Base-by-base conservation (phyloP, 2,797 vertebrate species). In the Brotula barbata region DNA sequence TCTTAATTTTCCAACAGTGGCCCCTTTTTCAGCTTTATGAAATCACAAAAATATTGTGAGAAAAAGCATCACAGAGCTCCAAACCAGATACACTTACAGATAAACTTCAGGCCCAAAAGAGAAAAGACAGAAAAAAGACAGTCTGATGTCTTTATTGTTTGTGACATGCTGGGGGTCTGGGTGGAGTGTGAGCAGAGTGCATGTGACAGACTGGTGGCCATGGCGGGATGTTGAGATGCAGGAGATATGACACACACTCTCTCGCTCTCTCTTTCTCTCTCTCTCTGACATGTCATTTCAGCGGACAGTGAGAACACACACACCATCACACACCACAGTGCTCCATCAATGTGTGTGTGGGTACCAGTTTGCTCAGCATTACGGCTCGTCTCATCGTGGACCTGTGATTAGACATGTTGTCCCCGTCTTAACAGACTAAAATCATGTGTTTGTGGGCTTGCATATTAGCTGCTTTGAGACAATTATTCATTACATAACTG, bases 201-300 rank as follows among this genome's bases (percentile, higher is more conserved):
- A 95, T 93, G 92, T 96, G 96, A 98, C 95, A 98, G 92, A 91
- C 91, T 81, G 80, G 81, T 87, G 81, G 90, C 87, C 78, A 89
- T 95, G 95, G 96, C 94, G 94, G 92, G 88, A 88, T 90, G 92
- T 93, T 95, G 94, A 96, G 94, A 94, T 94, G 90, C 94, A 95
- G 90, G 89, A 87, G 92, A 96, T 92, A 61, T 95, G 94, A 97
- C 34, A 28, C 58, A 25, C 58, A 17, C 25, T 4, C 80, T 77
- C 69, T 58, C 59, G 37, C 42, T 59, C 47, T 17, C 40, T 25
- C 57, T 10, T 45, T 45, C 62, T 47, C 42, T 56, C 40, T 21
- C 40, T 23, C 50, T 64, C 54, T 69, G 62, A 85, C 75, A 68
- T 84, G 79, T 80, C 75, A 85, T 75, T 74, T 77, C 64, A 67